Percentiles rank a stretch among this genome's conserved stretches.
phyloP scores from a whole-genome alignment of 2,113 vertebrate species.

The Heteronetta atricapilla region DNA sequence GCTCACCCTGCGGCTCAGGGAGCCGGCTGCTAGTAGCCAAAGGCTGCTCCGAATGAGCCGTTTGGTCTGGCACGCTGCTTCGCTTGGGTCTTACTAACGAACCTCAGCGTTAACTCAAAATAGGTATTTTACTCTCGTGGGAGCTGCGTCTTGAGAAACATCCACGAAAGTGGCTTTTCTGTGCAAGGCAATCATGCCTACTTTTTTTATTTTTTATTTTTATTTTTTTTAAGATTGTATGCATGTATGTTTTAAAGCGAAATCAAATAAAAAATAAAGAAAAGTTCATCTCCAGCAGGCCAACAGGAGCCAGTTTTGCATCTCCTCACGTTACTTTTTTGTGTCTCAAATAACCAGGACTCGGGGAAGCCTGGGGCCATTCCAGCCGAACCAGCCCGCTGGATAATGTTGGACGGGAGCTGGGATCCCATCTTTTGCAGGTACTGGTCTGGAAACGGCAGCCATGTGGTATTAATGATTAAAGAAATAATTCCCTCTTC shows the following conservation, averaged over 20 bases:
- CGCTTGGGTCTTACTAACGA: background rate
- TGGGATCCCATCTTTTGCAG: constrained; percentile 96
- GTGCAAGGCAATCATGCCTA: accelerated
- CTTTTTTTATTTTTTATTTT: too few relatives aligned
- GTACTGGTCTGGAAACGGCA: constrained; percentile 73
- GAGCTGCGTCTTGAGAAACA: background rate
- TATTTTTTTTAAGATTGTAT: background rate
- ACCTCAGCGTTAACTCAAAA: background rate
- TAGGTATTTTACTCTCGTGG: background rate
- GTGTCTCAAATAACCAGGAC: constrained; percentile 79
- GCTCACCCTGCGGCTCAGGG: background rate
- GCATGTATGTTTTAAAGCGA: background rate
- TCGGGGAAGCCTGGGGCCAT: constrained; percentile 97
- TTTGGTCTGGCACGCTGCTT: background rate
- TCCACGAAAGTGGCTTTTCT: background rate
- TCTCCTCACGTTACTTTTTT: background rate
- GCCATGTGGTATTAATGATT: constrained; percentile 60
- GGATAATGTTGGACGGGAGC: constrained; percentile 91
- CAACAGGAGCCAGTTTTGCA: background rate
- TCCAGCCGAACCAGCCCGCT: constrained; percentile 86
- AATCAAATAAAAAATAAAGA: background rate
- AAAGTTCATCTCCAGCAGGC: background rate
- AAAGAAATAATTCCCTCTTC: constrained; percentile 40
- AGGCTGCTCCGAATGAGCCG: background rate
- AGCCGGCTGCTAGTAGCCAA: background rate